Percentiles rank a stretch among this genome's conserved stretches.
phyloP scores from a whole-genome alignment of 2,113 vertebrate species.

The Poecile atricapillus region DNA sequence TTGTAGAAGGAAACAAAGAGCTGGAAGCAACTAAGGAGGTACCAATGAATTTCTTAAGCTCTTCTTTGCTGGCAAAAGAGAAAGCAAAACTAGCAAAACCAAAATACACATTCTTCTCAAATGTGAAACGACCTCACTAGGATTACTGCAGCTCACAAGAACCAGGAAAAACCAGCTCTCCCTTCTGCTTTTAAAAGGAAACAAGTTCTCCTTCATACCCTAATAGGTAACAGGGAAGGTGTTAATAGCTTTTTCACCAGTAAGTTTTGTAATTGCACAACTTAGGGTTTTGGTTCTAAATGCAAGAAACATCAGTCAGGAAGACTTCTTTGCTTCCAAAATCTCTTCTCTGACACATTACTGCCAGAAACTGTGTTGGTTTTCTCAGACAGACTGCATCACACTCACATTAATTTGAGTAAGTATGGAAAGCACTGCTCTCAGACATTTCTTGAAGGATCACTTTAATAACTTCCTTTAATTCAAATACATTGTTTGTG shows the following conservation, averaged over 20 bases:
- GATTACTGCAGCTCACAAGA: background rate
- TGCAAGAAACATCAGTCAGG: background rate
- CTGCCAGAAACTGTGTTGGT: background rate
- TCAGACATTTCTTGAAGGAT: background rate
- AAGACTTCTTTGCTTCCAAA: background rate
- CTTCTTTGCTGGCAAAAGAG: background rate
- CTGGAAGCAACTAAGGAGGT: background rate
- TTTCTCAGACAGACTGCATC: background rate
- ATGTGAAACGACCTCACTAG: background rate
- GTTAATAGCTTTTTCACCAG: background rate
- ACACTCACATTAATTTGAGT: background rate
- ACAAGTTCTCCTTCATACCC: background rate
- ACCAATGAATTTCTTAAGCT: background rate
- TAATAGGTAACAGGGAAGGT: background rate
- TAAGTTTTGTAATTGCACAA: background rate
- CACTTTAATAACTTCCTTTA: background rate
- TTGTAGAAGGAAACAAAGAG: background rate
- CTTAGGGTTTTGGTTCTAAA: background rate
- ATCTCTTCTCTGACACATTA: background rate
- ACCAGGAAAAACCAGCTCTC: background rate
- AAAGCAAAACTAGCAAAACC: background rate
- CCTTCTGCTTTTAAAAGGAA: background rate
- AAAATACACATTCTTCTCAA: background rate
- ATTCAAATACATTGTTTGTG: background rate
- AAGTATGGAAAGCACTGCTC: background rate